Evolutionary conservation across 2,888 invertebrate species (phyloP).

Genomic region (Eilema griseolum): DNA sequence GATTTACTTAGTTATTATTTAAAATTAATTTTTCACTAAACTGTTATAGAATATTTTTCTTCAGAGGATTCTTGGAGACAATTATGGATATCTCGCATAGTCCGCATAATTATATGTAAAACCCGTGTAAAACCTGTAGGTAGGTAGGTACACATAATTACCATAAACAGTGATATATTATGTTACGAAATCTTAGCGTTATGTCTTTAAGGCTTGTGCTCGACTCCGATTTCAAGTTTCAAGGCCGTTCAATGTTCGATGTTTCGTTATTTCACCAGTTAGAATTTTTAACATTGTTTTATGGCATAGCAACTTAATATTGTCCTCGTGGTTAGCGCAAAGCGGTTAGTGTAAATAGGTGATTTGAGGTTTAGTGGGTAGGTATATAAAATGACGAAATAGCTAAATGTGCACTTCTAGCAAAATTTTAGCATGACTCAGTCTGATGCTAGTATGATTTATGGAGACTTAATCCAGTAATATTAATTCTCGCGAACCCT

Average conservation of each 20-base stretch:
- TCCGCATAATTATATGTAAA: neutral
- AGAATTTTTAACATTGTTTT: neutral
- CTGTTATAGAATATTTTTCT: neutral
- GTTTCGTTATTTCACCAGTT: neutral
- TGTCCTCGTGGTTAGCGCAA: neutral
- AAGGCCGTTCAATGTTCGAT: constrained; percentile 26
- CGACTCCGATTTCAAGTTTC: constrained; percentile 22
- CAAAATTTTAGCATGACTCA: too few species aligned
- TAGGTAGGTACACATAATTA: neutral
- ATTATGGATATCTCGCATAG: neutral
- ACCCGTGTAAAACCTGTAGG: too few species aligned
- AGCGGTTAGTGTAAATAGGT: neutral
- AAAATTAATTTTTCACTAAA: too few species aligned
- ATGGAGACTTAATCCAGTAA: too few species aligned
- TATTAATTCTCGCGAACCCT: too few species aligned
- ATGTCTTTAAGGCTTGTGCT: neutral
- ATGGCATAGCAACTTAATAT: neutral
- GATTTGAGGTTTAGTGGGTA: neutral
- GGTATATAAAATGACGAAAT: neutral
- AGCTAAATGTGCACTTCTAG: neutral
- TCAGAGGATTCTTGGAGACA: neutral
- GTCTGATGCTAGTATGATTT: too few species aligned
- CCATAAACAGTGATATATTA: neutral
- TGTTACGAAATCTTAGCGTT: neutral
- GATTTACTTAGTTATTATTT: neutral